phyloP scores from a whole-genome alignment of 2,888 invertebrate genomes.

The Blera fallax region DNA sequence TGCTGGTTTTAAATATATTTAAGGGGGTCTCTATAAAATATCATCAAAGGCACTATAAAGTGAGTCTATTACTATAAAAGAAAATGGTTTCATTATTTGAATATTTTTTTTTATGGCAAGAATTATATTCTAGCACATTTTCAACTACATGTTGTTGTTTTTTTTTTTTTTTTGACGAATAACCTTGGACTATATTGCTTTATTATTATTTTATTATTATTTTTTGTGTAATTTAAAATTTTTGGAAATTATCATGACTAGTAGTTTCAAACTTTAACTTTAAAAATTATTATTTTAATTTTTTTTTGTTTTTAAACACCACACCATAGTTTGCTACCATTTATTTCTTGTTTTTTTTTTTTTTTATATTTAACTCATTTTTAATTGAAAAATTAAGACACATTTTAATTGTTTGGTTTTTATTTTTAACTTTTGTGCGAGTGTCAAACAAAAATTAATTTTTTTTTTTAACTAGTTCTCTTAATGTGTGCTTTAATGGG shows the following conservation, averaged over 20 bases:
- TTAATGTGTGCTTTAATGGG: slow-evolving; percentile 21
- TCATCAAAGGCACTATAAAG: slow-evolving; percentile 68
- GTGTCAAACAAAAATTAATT: slow-evolving; percentile 48
- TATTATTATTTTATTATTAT: slow-evolving; percentile 1
- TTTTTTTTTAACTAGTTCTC: not conserved
- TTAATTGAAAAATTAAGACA: slow-evolving; percentile 5
- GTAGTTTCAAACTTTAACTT: slow-evolving; percentile 60
- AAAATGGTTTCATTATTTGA: not conserved
- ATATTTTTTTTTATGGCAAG: slow-evolving; percentile 57
- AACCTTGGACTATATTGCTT: slow-evolving; percentile 4
- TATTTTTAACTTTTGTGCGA: slow-evolving; percentile 53
- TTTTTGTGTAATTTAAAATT: slow-evolving; percentile 30
- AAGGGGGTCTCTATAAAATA: slow-evolving; percentile 54
- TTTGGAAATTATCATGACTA: slow-evolving; percentile 70
- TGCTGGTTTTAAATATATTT: not conserved
- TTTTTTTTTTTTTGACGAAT: not conserved
- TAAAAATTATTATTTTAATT: not conserved
- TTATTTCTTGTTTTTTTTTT: not conserved
- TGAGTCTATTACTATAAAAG: slow-evolving; percentile 23
- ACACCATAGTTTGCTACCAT: slow-evolving; percentile 54
- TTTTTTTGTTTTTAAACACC: slow-evolving; percentile 39
- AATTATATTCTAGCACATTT: slow-evolving; percentile 45
- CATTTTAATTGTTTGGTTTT: slow-evolving; percentile 12
- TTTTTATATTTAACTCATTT: not conserved
- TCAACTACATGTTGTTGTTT: not conserved